These are phyloP conservation scores for Lydus trimaculatus DNA, from an alignment of 2,888 invertebrate genomes.

Conservation along the genomic window DNA sequence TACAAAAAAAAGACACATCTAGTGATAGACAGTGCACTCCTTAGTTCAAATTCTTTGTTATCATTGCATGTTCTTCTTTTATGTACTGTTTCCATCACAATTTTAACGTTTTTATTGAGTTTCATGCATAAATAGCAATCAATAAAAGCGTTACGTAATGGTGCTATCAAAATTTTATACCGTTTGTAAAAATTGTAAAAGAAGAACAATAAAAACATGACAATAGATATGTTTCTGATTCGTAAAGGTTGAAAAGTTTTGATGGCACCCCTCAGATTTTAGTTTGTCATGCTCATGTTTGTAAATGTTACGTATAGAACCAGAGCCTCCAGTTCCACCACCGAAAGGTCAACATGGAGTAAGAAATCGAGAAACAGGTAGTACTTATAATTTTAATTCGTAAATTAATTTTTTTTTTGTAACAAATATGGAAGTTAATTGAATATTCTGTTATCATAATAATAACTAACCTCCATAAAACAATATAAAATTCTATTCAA, in stretches of 20 bases:
- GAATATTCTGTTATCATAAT: not conserved
- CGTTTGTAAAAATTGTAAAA: too few relatives aligned
- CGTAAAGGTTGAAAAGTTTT: too few relatives aligned
- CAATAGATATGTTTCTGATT: too few relatives aligned
- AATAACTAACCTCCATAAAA: not conserved
- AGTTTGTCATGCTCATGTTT: constrained; percentile 31
- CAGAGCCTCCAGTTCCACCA: constrained; percentile 70
- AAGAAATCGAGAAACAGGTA: constrained; percentile 39
- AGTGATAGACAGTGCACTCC: constrained; percentile 21
- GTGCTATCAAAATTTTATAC: not conserved
- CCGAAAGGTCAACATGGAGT: constrained; percentile 66
- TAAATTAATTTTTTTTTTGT: not conserved
- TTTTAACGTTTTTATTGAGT: constrained; percentile 6
- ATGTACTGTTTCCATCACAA: constrained; percentile 13
- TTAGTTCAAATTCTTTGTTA: constrained; percentile 31
- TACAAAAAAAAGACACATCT: constrained; percentile 19
- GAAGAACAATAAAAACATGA: too few relatives aligned
- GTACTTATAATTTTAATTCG: not conserved
- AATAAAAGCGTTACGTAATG: not conserved
- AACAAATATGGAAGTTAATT: not conserved
- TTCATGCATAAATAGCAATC: not conserved
- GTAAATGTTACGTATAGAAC: constrained; percentile 63
- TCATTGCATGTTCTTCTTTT: constrained; percentile 14
- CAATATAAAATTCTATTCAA: not conserved
- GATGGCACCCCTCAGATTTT: not conserved